Conservation (phyloP, 2,797 vertebrate genomes). For the Acridotheres tristis region DNA sequence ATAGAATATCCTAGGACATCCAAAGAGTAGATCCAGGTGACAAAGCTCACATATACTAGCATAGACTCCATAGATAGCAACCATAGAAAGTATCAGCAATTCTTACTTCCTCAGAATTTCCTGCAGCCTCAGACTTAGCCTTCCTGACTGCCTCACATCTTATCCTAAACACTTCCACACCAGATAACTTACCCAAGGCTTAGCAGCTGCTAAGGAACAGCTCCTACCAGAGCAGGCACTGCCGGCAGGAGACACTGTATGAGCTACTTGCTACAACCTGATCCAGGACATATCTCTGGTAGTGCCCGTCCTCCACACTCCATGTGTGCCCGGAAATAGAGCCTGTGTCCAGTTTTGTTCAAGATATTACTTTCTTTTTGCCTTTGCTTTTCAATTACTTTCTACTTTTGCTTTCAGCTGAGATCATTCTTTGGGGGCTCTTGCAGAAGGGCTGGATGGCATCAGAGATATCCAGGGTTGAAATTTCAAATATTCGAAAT, state of each 20-base stretch:
- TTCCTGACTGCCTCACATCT: background rate
- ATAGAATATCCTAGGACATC: background rate
- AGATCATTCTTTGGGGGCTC: background rate
- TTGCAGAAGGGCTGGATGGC: background rate
- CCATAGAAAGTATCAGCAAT: background rate
- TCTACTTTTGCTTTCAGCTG: background rate
- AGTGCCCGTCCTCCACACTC: background rate
- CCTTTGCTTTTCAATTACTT: background rate
- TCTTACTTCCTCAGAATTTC: background rate
- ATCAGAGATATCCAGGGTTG: background rate
- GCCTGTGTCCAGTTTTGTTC: background rate
- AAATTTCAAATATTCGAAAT: conserved; percentile 10
- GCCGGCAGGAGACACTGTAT: background rate
- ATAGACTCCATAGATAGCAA: background rate
- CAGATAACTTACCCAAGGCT: background rate
- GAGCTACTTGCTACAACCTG: background rate
- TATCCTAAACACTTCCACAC: background rate
- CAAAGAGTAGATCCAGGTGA: background rate
- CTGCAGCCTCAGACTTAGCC: background rate
- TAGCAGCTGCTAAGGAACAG: background rate
- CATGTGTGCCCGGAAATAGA: background rate
- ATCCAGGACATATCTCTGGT: background rate
- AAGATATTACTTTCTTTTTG: background rate
- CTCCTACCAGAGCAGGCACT: background rate
- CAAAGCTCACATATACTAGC: background rate